A percentile compares a stretch with the other conserved stretches of the same genome.
Evolutionary conservation across 1,140 invertebrate genomes (phyloP).

Genomic region (Micrasema minimum): DNA sequence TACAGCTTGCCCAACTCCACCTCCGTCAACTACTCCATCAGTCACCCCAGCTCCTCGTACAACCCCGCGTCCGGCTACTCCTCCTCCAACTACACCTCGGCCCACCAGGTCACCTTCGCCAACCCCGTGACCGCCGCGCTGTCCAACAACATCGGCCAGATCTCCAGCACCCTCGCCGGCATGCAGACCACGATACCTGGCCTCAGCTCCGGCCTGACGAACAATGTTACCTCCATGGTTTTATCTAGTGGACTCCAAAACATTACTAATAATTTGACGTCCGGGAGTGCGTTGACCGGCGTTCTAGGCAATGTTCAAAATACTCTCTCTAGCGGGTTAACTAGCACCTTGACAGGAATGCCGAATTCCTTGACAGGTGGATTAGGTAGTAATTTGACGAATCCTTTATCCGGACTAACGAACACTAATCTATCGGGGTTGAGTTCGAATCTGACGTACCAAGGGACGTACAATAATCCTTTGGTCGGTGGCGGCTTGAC

Average conservation of each 20-base stretch:
- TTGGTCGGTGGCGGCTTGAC: slow-evolving; percentile 62
- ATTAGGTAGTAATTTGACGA: slow-evolving; percentile 59
- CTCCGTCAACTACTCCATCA: slow-evolving; percentile 61
- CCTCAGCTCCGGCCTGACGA: slow-evolving; percentile 61
- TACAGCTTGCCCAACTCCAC: slow-evolving; percentile 67
- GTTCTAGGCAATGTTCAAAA: slow-evolving; percentile 63
- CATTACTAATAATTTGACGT: slow-evolving; percentile 40
- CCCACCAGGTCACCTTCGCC: slow-evolving; percentile 68
- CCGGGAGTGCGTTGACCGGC: slow-evolving; percentile 59
- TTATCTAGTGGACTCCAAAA: slow-evolving; percentile 56
- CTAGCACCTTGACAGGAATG: slow-evolving; percentile 60
- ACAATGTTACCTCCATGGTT: slow-evolving; percentile 58
- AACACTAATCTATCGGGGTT: slow-evolving; percentile 64
- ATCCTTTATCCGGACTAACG: slow-evolving; percentile 58
- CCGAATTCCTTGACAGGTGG: slow-evolving; percentile 60
- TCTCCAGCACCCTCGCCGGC: slow-evolving; percentile 64
- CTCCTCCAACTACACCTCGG: slow-evolving; percentile 63
- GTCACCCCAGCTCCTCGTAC: slow-evolving; percentile 64
- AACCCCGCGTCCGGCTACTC: slow-evolving; percentile 62
- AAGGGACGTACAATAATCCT: slow-evolving; percentile 72
- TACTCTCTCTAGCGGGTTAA: slow-evolving; percentile 60
- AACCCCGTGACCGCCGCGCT: slow-evolving; percentile 66
- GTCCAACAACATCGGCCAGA: slow-evolving; percentile 65
- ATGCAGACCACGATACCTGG: slow-evolving; percentile 64
- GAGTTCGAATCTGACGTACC: slow-evolving; percentile 64